A percentile compares a stretch with the other conserved stretches of the same genome.
These are phyloP conservation scores for Melanotaenia parkinsoni DNA, from an alignment of 2,797 vertebrate species.

Conservation along the genomic window DNA sequence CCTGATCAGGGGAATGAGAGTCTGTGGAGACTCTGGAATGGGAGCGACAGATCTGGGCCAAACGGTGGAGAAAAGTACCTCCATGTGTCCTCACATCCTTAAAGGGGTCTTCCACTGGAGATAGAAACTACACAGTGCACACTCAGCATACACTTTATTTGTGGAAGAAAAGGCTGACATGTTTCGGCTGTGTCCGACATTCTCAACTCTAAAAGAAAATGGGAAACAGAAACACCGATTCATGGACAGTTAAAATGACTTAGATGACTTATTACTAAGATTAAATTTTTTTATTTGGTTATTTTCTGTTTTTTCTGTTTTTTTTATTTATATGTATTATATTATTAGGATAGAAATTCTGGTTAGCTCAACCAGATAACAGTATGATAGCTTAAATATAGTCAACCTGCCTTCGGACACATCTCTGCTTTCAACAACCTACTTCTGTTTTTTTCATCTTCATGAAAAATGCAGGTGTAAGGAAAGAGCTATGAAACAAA, in stretches of 20 bases:
- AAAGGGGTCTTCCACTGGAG: conserved; percentile 44
- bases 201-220: too few relatives aligned
- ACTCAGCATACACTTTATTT: conserved; percentile 18
- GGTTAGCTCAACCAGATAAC: too few relatives aligned
- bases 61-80: conserved; percentile 65
- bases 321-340: too few relatives aligned
- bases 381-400: too few relatives aligned
- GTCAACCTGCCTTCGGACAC: too few relatives aligned
- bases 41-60: conserved; percentile 75
- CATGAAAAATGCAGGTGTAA: conserved; percentile 12
- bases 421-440: background rate
- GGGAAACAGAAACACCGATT: too few relatives aligned
- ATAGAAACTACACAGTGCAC: conserved; percentile 29
- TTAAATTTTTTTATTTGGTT: too few relatives aligned
- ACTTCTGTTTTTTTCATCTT: conserved; percentile 8
- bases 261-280: too few relatives aligned
- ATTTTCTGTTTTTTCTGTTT: too few relatives aligned
- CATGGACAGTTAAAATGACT: too few relatives aligned
- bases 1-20: conserved; percentile 58
- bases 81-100: conserved; percentile 54
- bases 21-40: conserved; percentile 62
- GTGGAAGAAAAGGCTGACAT: conserved; percentile 10
- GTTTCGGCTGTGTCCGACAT: background rate
- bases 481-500: background rate
- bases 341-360: too few relatives aligned